Conservation (phyloP, 2,113 vertebrate species). For the Nipponia nippon region DNA sequence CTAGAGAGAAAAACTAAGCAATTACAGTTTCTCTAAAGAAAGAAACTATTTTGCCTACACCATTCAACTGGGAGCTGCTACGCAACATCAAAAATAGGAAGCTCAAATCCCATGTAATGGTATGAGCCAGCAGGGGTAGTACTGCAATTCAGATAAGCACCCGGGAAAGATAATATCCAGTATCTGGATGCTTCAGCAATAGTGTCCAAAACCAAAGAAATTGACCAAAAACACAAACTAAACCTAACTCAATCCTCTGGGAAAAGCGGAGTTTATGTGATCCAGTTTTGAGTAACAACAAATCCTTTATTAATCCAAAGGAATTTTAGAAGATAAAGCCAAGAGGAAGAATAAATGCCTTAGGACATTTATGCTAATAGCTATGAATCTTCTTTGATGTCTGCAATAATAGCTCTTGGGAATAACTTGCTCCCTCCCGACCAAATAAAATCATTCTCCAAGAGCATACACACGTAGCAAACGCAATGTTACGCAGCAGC, state of each 20-base stretch:
- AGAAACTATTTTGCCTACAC: background rate
- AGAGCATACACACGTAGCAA: background rate
- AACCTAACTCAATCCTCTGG: slow-evolving; percentile 1
- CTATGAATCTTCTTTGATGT: background rate
- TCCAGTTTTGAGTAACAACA: slow-evolving; percentile 1
- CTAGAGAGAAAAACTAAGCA: background rate
- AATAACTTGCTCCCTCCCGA: background rate
- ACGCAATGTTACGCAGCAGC: background rate
- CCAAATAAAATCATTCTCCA: background rate
- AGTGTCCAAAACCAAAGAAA: background rate
- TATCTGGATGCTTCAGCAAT: background rate
- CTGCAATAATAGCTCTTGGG: background rate
- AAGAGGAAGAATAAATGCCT: background rate
- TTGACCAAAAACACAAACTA: background rate
- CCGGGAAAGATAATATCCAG: background rate
- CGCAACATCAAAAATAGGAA: background rate
- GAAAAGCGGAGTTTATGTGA: background rate
- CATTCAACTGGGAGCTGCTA: background rate
- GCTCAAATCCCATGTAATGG: background rate
- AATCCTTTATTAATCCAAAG: slow-evolving; percentile 7
- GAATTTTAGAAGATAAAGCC: slow-evolving; percentile 32
- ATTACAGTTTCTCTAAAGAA: background rate
- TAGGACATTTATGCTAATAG: background rate
- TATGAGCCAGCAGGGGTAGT: background rate
- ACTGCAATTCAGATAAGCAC: background rate